A percentile compares a stretch with the other conserved stretches of the same genome.
These are phyloP conservation scores for Chromobotia macracanthus DNA, from an alignment of 2,797 vertebrate species.

Conservation along the genomic window DNA sequence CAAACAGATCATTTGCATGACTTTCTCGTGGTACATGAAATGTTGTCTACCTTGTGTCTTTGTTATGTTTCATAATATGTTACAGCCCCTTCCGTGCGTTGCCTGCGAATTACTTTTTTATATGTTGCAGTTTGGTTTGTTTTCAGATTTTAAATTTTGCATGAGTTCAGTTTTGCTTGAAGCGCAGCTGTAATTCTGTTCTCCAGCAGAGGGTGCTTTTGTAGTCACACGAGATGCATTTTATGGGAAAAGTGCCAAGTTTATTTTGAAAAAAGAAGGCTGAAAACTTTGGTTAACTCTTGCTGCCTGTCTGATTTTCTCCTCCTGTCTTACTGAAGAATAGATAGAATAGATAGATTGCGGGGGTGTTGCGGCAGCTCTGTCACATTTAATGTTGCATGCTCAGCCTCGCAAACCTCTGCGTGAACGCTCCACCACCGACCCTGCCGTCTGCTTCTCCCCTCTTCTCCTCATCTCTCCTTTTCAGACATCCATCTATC, in stretches of 20 bases:
- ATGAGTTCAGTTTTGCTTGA: not conserved
- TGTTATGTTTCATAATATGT: not conserved
- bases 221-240: not conserved
- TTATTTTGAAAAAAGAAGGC: not conserved
- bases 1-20: too few species aligned
- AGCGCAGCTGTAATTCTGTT: not conserved
- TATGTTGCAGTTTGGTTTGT: not conserved
- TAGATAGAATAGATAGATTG: constrained; percentile 35
- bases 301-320: not conserved
- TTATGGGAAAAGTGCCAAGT: constrained; percentile 23
- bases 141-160: not conserved
- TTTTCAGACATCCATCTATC: constrained; percentile 12
- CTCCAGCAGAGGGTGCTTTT: constrained; percentile 34
- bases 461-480: not conserved
- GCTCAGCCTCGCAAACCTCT: constrained; percentile 20
- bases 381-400: constrained; percentile 52
- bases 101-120: not conserved
- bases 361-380: constrained; percentile 51
- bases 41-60: not conserved
- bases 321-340: constrained; percentile 34
- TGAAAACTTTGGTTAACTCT: constrained; percentile 3
- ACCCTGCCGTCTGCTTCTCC: not conserved
- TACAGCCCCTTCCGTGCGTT: not conserved
- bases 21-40: too few species aligned
- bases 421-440: constrained; percentile 33